Conservation (phyloP, 2,113 vertebrate genomes). For the Nanger granti region DNA sequence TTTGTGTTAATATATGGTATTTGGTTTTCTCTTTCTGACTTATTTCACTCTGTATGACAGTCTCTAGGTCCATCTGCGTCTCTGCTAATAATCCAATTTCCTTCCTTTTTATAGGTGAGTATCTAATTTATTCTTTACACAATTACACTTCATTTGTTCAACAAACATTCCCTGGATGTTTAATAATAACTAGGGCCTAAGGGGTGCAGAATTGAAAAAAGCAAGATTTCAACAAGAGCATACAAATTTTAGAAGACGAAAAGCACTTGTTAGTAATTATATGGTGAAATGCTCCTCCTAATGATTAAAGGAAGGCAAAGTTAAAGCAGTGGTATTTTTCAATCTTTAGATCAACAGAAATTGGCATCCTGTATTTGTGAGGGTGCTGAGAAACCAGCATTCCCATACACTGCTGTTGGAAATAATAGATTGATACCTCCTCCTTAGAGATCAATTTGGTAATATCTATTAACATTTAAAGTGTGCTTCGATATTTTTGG, state of each 20-base stretch:
- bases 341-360: neutral
- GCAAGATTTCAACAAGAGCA: neutral
- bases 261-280: neutral
- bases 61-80: neutral
- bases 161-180: neutral
- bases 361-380: neutral
- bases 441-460: conserved; percentile 2
- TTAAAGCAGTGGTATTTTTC: neutral
- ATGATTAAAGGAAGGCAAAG: neutral
- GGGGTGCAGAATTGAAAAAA: neutral
- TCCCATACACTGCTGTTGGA: neutral
- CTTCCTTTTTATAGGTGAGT: neutral
- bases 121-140: conserved; percentile 12
- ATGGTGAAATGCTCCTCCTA: neutral
- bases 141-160: neutral
- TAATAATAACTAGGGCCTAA: neutral
- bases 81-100: neutral
- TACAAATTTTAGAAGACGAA: neutral
- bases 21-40: neutral
- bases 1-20: neutral
- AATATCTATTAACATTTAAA: conserved; percentile 15
- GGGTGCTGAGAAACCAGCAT: neutral
- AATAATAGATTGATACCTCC: neutral
- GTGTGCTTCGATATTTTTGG: neutral
- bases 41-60: neutral